A percentile compares a stretch with the other conserved stretches of the same genome.
Evolutionary conservation across 2,113 vertebrate genomes (phyloP).

Genomic region (Pollachius pollachius): DNA sequence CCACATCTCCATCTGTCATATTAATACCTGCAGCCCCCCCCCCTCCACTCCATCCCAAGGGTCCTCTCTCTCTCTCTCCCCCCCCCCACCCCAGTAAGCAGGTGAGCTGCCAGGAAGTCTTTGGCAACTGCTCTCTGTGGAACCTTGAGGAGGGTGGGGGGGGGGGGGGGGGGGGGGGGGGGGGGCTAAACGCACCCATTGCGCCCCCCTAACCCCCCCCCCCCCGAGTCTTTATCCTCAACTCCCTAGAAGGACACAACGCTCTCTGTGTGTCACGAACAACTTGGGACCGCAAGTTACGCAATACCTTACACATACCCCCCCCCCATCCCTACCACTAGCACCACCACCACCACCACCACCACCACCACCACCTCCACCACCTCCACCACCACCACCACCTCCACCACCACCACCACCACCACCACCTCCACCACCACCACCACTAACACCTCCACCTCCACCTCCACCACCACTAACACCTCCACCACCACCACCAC

Average conservation of each 20-base stretch:
- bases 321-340: too few relatives aligned
- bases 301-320: too few relatives aligned
- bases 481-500: not conserved
- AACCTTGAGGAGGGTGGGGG: slow-evolving; percentile 36
- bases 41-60: too few relatives aligned
- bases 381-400: not conserved
- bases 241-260: not conserved
- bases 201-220: slow-evolving; percentile 50
- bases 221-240: not conserved
- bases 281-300: too few relatives aligned
- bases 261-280: too few relatives aligned
- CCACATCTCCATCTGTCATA: too few relatives aligned
- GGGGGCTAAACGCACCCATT: too few relatives aligned
- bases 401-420: too few relatives aligned
- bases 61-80: not conserved
- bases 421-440: slow-evolving; percentile 14
- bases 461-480: not conserved
- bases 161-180: slow-evolving; percentile 59
- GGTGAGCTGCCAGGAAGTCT: too few relatives aligned
- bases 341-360: not conserved
- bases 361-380: not conserved
- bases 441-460: too few relatives aligned
- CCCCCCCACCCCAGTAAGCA: not conserved
- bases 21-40: too few relatives aligned
- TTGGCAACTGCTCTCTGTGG: too few relatives aligned